Evolutionary conservation across 2,888 invertebrate species (phyloP).

Genomic region (Sipha maydis): DNA sequence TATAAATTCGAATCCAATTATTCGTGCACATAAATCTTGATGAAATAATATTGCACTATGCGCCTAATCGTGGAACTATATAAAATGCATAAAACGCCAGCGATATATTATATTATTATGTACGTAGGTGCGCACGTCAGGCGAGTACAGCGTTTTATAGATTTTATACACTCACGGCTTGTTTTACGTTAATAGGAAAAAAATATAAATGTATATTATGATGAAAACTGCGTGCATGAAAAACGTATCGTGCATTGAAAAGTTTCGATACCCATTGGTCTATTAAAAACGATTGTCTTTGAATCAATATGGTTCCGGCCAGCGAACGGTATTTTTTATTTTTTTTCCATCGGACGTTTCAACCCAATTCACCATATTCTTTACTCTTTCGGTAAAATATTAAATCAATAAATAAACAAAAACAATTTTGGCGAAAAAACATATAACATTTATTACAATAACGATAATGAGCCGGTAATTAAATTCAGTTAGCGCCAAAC

Average conservation of each 20-base stretch:
- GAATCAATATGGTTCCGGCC: constrained; percentile 15
- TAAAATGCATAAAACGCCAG: too few relatives aligned
- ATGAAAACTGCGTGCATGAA: neutral
- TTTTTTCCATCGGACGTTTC: neutral
- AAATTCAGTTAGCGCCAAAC: constrained; percentile 17
- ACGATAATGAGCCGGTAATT: constrained; percentile 35
- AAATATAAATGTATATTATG: neutral
- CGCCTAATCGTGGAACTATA: too few relatives aligned
- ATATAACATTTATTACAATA: neutral
- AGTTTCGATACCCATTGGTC: constrained; percentile 1
- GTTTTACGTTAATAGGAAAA: too few relatives aligned
- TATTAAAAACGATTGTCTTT: neutral
- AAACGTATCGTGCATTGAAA: neutral
- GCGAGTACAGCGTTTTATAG: too few relatives aligned
- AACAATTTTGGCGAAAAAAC: constrained; percentile 16
- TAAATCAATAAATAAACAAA: neutral
- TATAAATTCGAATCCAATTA: too few relatives aligned
- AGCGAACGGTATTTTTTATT: neutral
- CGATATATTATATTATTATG: too few relatives aligned
- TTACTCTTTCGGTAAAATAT: neutral
- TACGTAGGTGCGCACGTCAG: too few relatives aligned
- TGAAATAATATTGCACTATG: too few relatives aligned
- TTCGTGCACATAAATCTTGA: too few relatives aligned
- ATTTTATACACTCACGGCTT: too few relatives aligned
- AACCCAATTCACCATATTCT: constrained; percentile 18